phyloP scores from a whole-genome alignment of 2,113 vertebrate genomes.

The Salvelinus sp. region DNA sequence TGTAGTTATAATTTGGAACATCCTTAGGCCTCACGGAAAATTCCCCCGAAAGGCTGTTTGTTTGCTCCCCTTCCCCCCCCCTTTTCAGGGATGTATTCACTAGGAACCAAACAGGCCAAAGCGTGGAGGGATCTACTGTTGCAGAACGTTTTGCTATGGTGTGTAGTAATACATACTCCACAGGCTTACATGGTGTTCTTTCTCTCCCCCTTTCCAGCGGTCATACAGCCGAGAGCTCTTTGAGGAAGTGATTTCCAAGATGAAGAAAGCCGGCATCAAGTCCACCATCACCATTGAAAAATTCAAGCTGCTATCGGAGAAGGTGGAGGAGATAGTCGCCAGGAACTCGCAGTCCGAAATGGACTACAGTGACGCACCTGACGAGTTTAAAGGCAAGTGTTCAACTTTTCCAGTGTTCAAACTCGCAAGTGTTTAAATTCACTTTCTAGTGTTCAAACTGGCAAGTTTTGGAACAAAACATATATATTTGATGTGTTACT shows the following conservation, averaged over 20 bases:
- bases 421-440: too few relatives aligned
- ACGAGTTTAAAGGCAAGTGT: slow-evolving; percentile 92
- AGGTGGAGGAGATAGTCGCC: slow-evolving; percentile 95
- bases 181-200: not conserved
- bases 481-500: not conserved
- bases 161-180: not conserved
- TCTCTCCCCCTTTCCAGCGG: slow-evolving; percentile 72
- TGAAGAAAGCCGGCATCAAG: slow-evolving; percentile 98
- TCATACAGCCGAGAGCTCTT: slow-evolving; percentile 98
- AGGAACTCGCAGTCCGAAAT: slow-evolving; percentile 95
- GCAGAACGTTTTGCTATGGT: too few relatives aligned
- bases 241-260: slow-evolving; percentile 97
- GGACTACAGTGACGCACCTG: slow-evolving; percentile 96
- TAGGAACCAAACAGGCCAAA: too few relatives aligned
- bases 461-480: too few relatives aligned
- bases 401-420: not conserved
- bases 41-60: too few relatives aligned
- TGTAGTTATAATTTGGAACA: too few relatives aligned
- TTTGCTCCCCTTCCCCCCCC: too few relatives aligned
- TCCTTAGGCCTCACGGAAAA: too few relatives aligned
- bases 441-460: too few relatives aligned
- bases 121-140: too few relatives aligned
- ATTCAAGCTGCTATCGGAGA: slow-evolving; percentile 94
- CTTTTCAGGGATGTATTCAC: too few relatives aligned
- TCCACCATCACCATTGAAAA: slow-evolving; percentile 99